These are phyloP conservation scores for Drosophila jambulina DNA, from an alignment of 1,140 invertebrate genomes.

Conservation along the genomic window DNA sequence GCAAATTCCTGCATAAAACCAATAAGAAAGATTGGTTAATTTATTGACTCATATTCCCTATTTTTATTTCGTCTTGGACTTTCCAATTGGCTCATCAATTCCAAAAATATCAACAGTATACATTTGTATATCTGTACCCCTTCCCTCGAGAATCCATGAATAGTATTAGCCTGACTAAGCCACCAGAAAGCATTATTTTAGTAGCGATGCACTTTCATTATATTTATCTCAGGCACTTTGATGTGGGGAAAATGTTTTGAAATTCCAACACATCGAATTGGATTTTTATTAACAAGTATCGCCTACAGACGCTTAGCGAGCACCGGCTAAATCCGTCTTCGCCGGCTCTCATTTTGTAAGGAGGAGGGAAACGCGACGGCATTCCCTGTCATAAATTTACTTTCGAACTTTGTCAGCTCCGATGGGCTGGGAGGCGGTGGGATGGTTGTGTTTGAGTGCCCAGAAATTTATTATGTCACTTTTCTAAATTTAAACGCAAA, in stretches of 20 bases:
- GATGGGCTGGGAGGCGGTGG: background rate
- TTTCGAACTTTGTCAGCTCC: conserved; percentile 51
- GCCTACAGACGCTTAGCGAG: background rate
- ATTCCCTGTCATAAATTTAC: conserved; percentile 52
- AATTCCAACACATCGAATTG: conserved; percentile 18
- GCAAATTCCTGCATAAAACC: background rate
- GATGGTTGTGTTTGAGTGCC: conserved; percentile 18
- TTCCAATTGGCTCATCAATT: conserved; percentile 15
- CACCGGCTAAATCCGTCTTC: conserved; percentile 15
- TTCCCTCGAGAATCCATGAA: conserved; percentile 1
- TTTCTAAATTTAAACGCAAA: conserved; percentile 54
- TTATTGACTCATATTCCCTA: conserved; percentile 1
- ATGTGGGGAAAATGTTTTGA: conserved; percentile 1
- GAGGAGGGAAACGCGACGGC: background rate
- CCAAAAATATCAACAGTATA: conserved; percentile 19
- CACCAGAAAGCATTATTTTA: conserved; percentile 6
- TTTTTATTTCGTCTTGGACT: background rate
- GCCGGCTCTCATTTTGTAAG: conserved; percentile 3
- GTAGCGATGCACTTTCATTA: conserved; percentile 3
- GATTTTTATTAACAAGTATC: conserved; percentile 31
- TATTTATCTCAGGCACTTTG: conserved; percentile 1
- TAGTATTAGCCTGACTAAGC: background rate
- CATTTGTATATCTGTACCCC: background rate
- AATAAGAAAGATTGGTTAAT: background rate
- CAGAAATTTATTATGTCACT: conserved; percentile 55